A percentile compares a stretch with the other conserved stretches of the same genome.
Evolutionary conservation across 1,140 invertebrate genomes (phyloP).

Genomic region (Lepidurus packardi): DNA sequence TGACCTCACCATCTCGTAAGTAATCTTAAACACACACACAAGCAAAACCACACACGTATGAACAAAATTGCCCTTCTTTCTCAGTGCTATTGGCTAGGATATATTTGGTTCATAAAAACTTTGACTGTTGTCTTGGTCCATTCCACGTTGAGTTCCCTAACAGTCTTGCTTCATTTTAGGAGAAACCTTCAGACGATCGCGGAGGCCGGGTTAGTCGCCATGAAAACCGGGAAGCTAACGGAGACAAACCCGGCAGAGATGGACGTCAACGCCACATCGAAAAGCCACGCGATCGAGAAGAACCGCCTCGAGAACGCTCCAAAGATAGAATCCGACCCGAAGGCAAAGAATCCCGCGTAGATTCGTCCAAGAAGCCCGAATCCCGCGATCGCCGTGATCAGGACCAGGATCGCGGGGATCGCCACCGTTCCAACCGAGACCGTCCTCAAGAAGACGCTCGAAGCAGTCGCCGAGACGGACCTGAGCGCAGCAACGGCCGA

Average conservation of each 20-base stretch:
- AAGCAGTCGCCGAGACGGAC: neutral
- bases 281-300: neutral
- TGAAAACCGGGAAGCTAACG: neutral
- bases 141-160: neutral
- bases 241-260: neutral
- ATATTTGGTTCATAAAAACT: neutral
- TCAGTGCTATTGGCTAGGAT: slow-evolving; percentile 7
- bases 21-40: slow-evolving; percentile 5
- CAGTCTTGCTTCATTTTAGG: neutral
- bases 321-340: neutral
- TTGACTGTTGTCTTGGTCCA: neutral
- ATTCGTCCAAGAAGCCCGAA: neutral
- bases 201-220: neutral
- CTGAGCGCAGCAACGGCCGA: slow-evolving; percentile 2
- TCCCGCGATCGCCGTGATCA: neutral
- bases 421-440: neutral
- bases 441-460: neutral
- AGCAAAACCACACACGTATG: neutral
- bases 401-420: neutral
- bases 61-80: neutral
- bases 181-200: neutral
- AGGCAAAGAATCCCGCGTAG: neutral
- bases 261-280: neutral
- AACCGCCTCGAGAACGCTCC: neutral
- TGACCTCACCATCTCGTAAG: slow-evolving; percentile 21